Evolutionary conservation across 2,888 invertebrate genomes (phyloP).

Genomic region (Coremacera marginata): DNA sequence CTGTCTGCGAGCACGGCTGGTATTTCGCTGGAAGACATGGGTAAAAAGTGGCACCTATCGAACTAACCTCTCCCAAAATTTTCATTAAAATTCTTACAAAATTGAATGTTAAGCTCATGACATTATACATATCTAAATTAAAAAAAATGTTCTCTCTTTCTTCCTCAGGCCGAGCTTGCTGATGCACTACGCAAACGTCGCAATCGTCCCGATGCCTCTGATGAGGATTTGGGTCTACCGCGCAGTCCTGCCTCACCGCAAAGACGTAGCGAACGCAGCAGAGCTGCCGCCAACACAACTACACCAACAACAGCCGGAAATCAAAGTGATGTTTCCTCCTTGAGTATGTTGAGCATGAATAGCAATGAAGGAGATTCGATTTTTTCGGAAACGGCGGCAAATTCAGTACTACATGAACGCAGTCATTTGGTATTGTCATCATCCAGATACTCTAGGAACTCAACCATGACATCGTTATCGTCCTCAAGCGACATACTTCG

Average conservation of each 20-base stretch:
- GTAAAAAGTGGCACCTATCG: constrained; percentile 51
- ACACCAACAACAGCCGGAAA: constrained; percentile 44
- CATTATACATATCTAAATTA: too few species aligned
- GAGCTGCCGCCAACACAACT: constrained; percentile 25
- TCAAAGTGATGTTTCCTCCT: constrained; percentile 66
- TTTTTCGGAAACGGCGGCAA: constrained; percentile 49
- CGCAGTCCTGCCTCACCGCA: constrained; percentile 81
- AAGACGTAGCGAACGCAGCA: constrained; percentile 63
- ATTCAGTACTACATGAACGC: constrained; percentile 49
- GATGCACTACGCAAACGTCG: constrained; percentile 78
- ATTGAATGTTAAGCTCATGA: not conserved
- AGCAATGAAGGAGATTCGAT: constrained; percentile 72
- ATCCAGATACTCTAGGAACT: constrained; percentile 44
- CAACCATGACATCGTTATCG: constrained; percentile 51
- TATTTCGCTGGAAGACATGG: constrained; percentile 69
- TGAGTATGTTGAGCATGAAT: constrained; percentile 78
- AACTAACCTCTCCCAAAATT: not conserved
- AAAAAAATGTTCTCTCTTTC: not conserved
- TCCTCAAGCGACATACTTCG: constrained; percentile 55
- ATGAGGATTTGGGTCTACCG: constrained; percentile 81
- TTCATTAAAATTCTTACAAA: not conserved
- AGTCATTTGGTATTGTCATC: constrained; percentile 33
- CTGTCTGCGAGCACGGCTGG: constrained; percentile 62
- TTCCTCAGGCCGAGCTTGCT: constrained; percentile 78
- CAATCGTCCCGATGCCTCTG: constrained; percentile 78